Conservation (phyloP, 1,140 invertebrate species). For the Xylocopa sonorina region DNA sequence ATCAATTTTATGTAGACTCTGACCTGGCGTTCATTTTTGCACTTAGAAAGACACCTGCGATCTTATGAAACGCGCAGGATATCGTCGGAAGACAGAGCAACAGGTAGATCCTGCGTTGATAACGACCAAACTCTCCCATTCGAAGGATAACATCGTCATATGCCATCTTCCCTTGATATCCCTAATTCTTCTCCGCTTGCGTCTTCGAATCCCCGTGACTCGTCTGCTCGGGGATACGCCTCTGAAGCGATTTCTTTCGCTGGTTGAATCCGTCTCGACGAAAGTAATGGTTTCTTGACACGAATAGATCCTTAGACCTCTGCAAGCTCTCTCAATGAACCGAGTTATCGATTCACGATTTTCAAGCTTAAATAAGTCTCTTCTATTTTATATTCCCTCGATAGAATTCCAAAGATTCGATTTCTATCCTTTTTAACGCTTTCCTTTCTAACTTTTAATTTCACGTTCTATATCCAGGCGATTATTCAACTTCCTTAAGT, state of each 20-base stretch:
- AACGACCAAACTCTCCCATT: conserved; percentile 89
- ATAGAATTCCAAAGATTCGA: background rate
- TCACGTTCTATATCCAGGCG: too few species aligned
- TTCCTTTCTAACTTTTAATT: too few species aligned
- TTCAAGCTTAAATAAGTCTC: background rate
- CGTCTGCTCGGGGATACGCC: conserved; percentile 1
- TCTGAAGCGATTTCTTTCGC: background rate
- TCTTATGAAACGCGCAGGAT: conserved; percentile 89
- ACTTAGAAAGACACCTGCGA: conserved; percentile 88
- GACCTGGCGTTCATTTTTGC: conserved; percentile 85
- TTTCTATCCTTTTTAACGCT: background rate
- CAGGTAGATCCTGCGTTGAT: conserved; percentile 88
- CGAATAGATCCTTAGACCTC: background rate
- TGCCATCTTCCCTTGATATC: conserved; percentile 82
- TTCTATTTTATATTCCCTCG: background rate
- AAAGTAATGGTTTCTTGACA: conserved; percentile 5
- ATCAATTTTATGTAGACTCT: background rate
- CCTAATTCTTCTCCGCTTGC: conserved; percentile 24
- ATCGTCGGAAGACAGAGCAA: conserved; percentile 88
- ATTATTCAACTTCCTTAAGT: background rate
- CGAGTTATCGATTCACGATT: background rate
- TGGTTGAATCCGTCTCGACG: conserved; percentile 33
- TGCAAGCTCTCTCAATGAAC: background rate
- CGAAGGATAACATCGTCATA: conserved; percentile 88
- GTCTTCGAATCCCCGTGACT: conserved; percentile 29